phyloP scores from a whole-genome alignment of 2,888 invertebrate genomes.

The Luperina testacea region DNA sequence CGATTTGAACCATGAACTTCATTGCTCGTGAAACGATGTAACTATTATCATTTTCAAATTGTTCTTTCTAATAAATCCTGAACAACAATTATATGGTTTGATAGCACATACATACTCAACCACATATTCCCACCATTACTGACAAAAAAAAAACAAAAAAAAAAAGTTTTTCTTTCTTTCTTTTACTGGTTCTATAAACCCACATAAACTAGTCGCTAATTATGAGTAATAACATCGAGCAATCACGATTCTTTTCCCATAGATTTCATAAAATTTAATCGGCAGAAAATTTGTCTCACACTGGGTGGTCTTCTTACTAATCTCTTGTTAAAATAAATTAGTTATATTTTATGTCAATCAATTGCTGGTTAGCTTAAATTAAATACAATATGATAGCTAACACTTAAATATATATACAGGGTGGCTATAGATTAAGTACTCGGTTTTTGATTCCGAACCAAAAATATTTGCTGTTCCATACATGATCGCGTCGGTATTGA shows the following conservation, averaged over 20 bases:
- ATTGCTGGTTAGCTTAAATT: not conserved
- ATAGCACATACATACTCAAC: not conserved
- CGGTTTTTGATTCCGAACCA: no score
- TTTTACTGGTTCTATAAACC: not conserved
- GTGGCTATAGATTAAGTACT: no score
- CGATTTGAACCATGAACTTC: not conserved
- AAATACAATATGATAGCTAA: not conserved
- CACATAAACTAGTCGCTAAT: not conserved
- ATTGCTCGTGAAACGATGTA: not conserved
- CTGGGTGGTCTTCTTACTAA: not conserved
- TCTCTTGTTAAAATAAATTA: not conserved
- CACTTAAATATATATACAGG: not conserved
- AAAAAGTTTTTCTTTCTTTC: no score
- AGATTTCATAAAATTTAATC: not conserved
- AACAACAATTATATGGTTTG: conserved; percentile 8
- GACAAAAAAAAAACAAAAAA: no score
- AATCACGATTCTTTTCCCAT: conserved; percentile 5
- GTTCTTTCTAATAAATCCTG: no score
- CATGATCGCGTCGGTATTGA: no score
- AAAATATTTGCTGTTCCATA: no score
- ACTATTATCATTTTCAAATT: not conserved
- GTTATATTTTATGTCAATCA: not conserved
- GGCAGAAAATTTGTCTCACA: not conserved
- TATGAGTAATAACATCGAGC: conserved; percentile 9
- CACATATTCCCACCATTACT: conserved; percentile 15